Percentiles rank a stretch among this genome's conserved stretches.
Evolutionary conservation across 2,113 vertebrate genomes (phyloP).

Genomic region (Malaclemys terrapin): DNA sequence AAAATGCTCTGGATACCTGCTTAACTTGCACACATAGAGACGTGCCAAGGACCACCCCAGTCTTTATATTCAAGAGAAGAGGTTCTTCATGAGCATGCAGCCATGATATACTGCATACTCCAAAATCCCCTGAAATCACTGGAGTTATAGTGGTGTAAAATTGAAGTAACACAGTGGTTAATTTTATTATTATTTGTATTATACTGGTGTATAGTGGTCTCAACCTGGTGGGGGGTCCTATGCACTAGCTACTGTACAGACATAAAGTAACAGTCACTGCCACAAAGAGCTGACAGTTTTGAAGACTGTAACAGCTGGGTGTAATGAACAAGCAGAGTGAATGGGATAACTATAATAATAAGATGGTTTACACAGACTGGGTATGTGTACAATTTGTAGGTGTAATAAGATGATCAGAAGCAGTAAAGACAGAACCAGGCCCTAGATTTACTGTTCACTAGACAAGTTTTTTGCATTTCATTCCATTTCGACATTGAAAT

Average conservation of each 20-base stretch:
- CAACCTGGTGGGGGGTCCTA: fast-evolving
- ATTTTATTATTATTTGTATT: not conserved
- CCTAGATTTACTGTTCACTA: fast-evolving
- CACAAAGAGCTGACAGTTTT: not conserved
- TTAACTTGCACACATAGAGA: fast-evolving
- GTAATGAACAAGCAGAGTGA: not conserved
- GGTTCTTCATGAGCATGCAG: not conserved
- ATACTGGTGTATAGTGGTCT: not conserved
- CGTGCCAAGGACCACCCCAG: not conserved
- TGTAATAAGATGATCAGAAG: not conserved
- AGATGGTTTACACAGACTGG: not conserved
- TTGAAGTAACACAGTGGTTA: not conserved
- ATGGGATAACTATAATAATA: not conserved
- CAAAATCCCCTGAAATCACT: not conserved
- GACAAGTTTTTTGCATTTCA: not conserved
- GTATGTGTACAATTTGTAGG: not conserved
- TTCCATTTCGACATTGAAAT: not conserved
- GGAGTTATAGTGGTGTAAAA: not conserved
- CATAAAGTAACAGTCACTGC: not conserved
- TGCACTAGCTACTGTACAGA: fast-evolving
- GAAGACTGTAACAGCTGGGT: not conserved
- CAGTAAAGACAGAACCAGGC: not conserved
- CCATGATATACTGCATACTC: fast-evolving
- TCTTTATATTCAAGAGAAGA: not conserved
- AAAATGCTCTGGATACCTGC: not conserved